phyloP scores from a whole-genome alignment of 1,140 invertebrate species.

The Asobara japonica region DNA sequence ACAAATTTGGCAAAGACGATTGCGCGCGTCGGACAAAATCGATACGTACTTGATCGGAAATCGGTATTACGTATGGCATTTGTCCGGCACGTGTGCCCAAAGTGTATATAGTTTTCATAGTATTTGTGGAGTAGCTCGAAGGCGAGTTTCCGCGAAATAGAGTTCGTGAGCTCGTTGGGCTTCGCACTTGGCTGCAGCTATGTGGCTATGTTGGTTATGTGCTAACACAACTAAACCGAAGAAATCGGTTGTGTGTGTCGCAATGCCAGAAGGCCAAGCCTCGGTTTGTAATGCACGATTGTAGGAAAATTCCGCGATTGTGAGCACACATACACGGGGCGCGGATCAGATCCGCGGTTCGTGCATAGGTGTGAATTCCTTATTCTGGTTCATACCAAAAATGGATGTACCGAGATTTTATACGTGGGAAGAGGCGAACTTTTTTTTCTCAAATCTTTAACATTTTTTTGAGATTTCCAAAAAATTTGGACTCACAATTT shows the following conservation, averaged over 20 bases:
- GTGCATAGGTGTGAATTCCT: too few species aligned
- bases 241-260: slow-evolving; percentile 35
- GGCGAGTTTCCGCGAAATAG: slow-evolving; percentile 57
- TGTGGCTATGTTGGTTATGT: neutral
- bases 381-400: neutral
- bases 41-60: neutral
- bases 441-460: too few species aligned
- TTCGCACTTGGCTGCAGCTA: neutral
- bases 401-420: neutral
- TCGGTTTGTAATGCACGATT: slow-evolving; percentile 38
- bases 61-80: neutral
- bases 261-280: slow-evolving; percentile 49
- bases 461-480: too few species aligned
- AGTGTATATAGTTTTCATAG: slow-evolving; percentile 50
- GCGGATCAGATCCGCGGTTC: too few species aligned
- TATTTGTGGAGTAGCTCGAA: slow-evolving; percentile 60
- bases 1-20: neutral
- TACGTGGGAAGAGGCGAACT: too few species aligned
- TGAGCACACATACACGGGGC: neutral
- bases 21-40: neutral
- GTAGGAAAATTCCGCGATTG: slow-evolving; percentile 11
- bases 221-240: neutral
- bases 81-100: slow-evolving; percentile 41
- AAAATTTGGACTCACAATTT: too few species aligned
- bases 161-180: slow-evolving; percentile 26